Evolutionary conservation across 1,140 invertebrate genomes (phyloP).

Genomic region (Eupristina koningsbergeri): DNA sequence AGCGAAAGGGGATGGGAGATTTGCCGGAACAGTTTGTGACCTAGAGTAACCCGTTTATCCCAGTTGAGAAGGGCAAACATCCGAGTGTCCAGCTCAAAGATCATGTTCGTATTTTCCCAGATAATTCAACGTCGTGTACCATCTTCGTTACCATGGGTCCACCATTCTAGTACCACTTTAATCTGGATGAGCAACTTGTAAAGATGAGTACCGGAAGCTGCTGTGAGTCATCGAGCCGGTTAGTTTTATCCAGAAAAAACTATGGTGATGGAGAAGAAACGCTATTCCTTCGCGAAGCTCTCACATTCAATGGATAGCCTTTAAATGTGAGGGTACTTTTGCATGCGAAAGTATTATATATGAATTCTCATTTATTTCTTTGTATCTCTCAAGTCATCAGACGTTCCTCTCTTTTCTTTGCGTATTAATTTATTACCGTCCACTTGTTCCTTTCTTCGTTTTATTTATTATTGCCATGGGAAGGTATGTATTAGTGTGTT

Average conservation of each 20-base stretch:
- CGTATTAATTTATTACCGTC: background rate
- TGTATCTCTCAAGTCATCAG: background rate
- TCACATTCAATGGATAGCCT: constrained; percentile 37
- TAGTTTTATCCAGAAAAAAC: constrained; percentile 35
- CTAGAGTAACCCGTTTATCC: background rate
- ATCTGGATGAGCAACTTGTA: background rate
- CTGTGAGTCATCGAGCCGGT: background rate
- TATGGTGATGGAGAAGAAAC: background rate
- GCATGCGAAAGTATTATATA: background rate
- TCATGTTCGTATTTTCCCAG: background rate
- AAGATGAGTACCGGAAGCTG: background rate
- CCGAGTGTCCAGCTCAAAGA: background rate
- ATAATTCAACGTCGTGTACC: background rate
- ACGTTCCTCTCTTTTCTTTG: background rate
- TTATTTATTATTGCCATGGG: background rate
- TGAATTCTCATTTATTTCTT: background rate
- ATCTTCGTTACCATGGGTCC: background rate
- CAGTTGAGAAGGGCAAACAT: background rate
- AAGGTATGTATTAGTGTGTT: no score
- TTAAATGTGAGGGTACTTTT: constrained; percentile 41
- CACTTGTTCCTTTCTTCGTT: no score
- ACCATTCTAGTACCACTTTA: background rate
- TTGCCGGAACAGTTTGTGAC: no score
- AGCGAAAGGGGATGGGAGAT: no score
- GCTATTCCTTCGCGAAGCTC: constrained; percentile 29